Base-by-base conservation (phyloP, 2,113 vertebrate species). In the Paedocypris sp. region DNA sequence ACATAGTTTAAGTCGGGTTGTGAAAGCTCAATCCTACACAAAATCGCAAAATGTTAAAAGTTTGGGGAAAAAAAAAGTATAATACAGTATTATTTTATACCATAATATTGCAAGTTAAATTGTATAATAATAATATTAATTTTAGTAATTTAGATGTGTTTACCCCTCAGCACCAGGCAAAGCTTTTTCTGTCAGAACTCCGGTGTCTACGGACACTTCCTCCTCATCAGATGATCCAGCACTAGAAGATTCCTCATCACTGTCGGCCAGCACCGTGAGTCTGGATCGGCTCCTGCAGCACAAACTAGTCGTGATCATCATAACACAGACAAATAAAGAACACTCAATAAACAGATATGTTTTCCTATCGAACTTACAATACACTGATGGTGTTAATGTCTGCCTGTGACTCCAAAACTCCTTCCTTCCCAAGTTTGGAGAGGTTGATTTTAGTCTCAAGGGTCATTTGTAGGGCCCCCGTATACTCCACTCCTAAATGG, bases 391-490 rank as follows among this genome's bases (percentile, higher is more conserved):
- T 52, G 38, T 89, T 83, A 7, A 49, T 15, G 0, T 58, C 20
- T 0, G 26, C 75, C 32, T 82, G 1, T 0, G 71, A 51, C 18
- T 88, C 88, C 53, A 83, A 79, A 46, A 69, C 43, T 16, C 11
- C 76, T 16, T 94, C 90, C 71, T 91, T 94, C 1, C 89, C 89
- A 68, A 93, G 80, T 63, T 86, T 93, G 69, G 85, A 85, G 72
- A 94, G 74, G 74, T 92, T 91, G 77, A 91, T 89, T 76, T 93
- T 94, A 0, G 90, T 94, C 77, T 94, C 88, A 1, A 93, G 84
- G 0, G 86, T 94, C 87, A 93, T 91, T 83, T 92, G 89, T 65
- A 93, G 78, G 0, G 77, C 80, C 16, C 91, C 90, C 0, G 79
- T 86, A 78, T 94, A 94, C 60, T 78, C 82, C 68, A 93, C 71